phyloP scores from a whole-genome alignment of 2,113 vertebrate species.

The Puntigrus tetrazona region DNA sequence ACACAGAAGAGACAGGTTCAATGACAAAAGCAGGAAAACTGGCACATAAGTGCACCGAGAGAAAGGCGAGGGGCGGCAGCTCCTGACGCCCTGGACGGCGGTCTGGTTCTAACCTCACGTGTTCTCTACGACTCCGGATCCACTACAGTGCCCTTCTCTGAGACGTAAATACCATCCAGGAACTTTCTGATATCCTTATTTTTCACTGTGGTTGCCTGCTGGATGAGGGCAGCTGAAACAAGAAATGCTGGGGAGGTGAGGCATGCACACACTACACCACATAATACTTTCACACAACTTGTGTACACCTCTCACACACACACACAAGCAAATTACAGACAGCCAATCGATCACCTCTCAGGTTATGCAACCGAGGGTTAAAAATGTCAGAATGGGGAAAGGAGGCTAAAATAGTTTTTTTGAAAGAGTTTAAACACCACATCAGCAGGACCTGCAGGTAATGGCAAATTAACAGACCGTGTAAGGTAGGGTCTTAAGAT shows the following conservation, averaged over 20 bases:
- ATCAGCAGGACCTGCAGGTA: not conserved
- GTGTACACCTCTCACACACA: not conserved
- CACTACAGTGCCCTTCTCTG: slow-evolving; percentile 94
- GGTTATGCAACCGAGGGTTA: not conserved
- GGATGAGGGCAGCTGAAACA: slow-evolving; percentile 92
- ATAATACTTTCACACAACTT: not conserved
- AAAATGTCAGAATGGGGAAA: not conserved
- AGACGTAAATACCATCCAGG: slow-evolving; percentile 98
- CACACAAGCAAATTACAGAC: not conserved
- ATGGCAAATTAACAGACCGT: not conserved
- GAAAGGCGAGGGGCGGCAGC: not conserved
- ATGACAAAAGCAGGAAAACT: slow-evolving; percentile 15
- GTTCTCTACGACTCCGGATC: slow-evolving; percentile 73
- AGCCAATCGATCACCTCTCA: not conserved
- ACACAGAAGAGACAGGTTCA: not conserved
- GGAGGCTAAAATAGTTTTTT: not conserved
- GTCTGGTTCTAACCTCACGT: slow-evolving; percentile 72
- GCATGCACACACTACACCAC: slow-evolving; percentile 29
- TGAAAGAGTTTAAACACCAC: not conserved
- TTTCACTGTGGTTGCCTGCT: slow-evolving; percentile 98
- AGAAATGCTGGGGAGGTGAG: slow-evolving; percentile 63
- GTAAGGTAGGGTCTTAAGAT: not conserved
- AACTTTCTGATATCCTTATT: slow-evolving; percentile 99
- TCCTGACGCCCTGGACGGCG: slow-evolving; percentile 18
- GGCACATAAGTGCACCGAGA: not conserved